A percentile compares a stretch with the other conserved stretches of the same genome.
These are phyloP conservation scores for Athripsodes cinereus DNA, from an alignment of 2,888 invertebrate genomes.

Conservation along the genomic window DNA sequence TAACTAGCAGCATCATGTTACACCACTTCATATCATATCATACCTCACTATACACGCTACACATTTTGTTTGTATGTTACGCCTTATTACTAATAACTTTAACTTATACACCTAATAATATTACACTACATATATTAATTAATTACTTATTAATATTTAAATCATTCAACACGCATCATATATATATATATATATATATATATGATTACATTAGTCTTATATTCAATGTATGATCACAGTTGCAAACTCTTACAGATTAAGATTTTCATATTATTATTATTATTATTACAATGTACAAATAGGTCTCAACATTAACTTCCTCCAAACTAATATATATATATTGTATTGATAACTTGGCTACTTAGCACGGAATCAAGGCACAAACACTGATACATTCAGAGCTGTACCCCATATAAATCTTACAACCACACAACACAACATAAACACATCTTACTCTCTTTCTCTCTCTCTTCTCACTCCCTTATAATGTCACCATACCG, in stretches of 20 bases:
- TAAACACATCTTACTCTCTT: too few species aligned
- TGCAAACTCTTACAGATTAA: constrained; percentile 19
- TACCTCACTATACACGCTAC: too few species aligned
- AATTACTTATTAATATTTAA: constrained; percentile 1
- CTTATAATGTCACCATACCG: background rate
- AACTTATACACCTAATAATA: too few species aligned
- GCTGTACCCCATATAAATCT: background rate
- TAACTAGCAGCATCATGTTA: too few species aligned
- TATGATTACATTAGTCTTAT: constrained; percentile 13
- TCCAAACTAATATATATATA: constrained; percentile 6
- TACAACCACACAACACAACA: too few species aligned
- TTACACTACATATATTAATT: background rate
- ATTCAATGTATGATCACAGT: constrained; percentile 25
- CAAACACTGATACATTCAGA: constrained; percentile 10
- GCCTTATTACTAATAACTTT: too few species aligned
- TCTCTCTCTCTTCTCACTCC: background rate
- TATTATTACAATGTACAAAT: background rate
- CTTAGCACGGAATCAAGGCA: constrained; percentile 15
- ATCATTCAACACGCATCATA: constrained; percentile 12
- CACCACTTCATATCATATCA: too few species aligned
- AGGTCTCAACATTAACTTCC: too few species aligned
- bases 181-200: too few species aligned
- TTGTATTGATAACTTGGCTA: constrained; percentile 8
- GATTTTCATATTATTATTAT: constrained; percentile 10
- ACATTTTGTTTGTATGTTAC: too few species aligned